Evolutionary conservation across 2,113 vertebrate species (phyloP), one percentile per base, ranked within the genome.

Genomic region (Mungos mungo): DNA sequence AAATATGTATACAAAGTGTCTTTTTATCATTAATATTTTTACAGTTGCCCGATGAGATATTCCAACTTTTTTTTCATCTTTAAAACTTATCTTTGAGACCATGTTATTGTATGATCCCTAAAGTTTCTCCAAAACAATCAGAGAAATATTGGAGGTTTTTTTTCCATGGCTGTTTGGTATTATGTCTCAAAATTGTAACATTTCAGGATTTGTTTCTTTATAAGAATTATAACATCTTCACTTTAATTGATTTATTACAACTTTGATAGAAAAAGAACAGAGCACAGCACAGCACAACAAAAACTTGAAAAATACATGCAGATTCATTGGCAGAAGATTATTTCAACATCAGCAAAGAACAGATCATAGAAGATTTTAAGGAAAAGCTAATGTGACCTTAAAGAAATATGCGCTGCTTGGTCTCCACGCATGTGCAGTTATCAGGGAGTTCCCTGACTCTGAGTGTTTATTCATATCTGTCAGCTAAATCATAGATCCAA

Each of bases 401-500:
- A 52, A 90, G 60, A 47, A 92, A 80, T 90, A 21, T 81, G 38
- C 4, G 54, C 77, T 84, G 71, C 94, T 92, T 86, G 82, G 66
- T 88, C 47, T 96, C 66, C 23, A 94, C 94, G 41, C 69, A 29
- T 85, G 35, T 93, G 6, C 93, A 95, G 90, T 84, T 88, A 79
- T 79, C 45, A 50, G 80, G 94, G 82, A 96, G 57, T 95, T 96
- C 94, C 94, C 72, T 96, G 95, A 94, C 82, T 98, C 45, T 82
- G 92, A 97, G 96, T 91, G 86, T 97, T 98, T 98, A 96, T 98
- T 97, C 94, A 97, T 13, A 79, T 97, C 50, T 98, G 88, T 97
- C 98, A 72, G 95, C 93, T 98, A 77, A 98, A 97, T 95, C 95
- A 95, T 80, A 98, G 96, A 98, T 98, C 89, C 97, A 98, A 98